phyloP scores from a whole-genome alignment of 2,888 invertebrate species.

The Drosophila rubida region DNA sequence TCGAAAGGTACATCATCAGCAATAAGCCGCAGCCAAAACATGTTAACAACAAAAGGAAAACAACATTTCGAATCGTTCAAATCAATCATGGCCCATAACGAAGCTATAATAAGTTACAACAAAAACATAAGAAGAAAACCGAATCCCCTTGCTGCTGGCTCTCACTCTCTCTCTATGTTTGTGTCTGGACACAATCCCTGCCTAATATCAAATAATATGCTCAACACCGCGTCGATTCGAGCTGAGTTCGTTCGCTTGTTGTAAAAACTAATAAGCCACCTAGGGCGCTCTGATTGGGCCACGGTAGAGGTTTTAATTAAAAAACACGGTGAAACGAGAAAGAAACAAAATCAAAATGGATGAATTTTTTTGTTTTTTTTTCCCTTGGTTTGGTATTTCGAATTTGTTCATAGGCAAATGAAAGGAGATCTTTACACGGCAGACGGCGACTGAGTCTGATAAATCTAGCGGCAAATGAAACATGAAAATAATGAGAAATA shows the following conservation, averaged over 20 bases:
- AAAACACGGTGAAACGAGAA: conserved; percentile 48
- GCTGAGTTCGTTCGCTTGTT: conserved; percentile 60
- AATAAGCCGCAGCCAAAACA: conserved; percentile 49
- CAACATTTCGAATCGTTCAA: conserved; percentile 68
- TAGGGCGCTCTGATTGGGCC: conserved; percentile 83
- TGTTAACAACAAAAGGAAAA: conserved; percentile 29
- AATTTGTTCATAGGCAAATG: conserved; percentile 58
- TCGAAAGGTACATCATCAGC: conserved; percentile 65
- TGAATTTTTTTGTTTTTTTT: conserved; percentile 16
- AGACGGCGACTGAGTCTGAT: conserved; percentile 50
- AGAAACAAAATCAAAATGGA: conserved; percentile 41
- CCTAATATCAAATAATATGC: conserved; percentile 72
- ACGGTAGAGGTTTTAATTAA: conserved; percentile 82
- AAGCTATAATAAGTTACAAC: conserved; percentile 47
- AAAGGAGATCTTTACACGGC: conserved; percentile 56
- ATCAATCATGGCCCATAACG: conserved; percentile 76
- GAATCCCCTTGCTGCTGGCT: conserved; percentile 28
- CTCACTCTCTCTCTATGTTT: background rate
- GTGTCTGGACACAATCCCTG: conserved; percentile 8
- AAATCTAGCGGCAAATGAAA: conserved; percentile 77
- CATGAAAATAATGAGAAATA: conserved; percentile 81
- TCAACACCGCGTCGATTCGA: conserved; percentile 59
- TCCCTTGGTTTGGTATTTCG: conserved; percentile 5
- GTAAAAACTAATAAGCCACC: conserved; percentile 82
- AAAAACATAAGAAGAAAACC: background rate